Evolutionary conservation across 2,113 vertebrate species (phyloP).

Genomic region (Hippocampus zosterae): DNA sequence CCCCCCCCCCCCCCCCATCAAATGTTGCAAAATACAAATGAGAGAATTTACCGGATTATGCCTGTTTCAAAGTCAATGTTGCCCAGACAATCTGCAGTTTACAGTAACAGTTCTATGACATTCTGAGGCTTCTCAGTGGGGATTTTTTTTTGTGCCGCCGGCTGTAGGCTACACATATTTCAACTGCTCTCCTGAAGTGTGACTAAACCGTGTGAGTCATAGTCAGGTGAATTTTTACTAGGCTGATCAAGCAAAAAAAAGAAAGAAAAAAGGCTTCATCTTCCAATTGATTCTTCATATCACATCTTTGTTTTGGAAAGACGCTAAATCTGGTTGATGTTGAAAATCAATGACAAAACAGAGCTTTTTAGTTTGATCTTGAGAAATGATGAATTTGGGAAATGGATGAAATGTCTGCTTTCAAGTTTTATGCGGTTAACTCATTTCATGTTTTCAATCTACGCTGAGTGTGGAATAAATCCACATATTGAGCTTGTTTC

Average conservation of each 20-base stretch:
- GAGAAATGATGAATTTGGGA: conserved; percentile 30
- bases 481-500: conserved; percentile 56
- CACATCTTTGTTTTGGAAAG: neutral
- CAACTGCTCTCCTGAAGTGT: conserved; percentile 11
- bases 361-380: conserved; percentile 2
- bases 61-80: conserved; percentile 23
- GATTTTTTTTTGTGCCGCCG: conserved; percentile 27
- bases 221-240: neutral
- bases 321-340: conserved; percentile 5
- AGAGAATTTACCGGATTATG: conserved; percentile 11
- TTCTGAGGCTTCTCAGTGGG: conserved; percentile 15
- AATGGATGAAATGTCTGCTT: conserved; percentile 43
- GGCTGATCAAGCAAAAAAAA: neutral
- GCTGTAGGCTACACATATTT: conserved; percentile 3
- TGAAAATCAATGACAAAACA: neutral
- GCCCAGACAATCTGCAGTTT: neutral
- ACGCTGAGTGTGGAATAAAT: conserved; percentile 60
- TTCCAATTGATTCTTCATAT: neutral
- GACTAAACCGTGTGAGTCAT: conserved; percentile 3
- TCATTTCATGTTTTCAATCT: conserved; percentile 70
- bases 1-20: too few relatives aligned
- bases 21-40: neutral
- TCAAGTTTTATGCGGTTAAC: conserved; percentile 42
- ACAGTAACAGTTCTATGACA: conserved; percentile 29
- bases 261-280: too few relatives aligned